These are phyloP conservation scores for Echinops telfairi DNA, from an alignment of 2,113 vertebrate genomes.

Conservation along the genomic window DNA sequence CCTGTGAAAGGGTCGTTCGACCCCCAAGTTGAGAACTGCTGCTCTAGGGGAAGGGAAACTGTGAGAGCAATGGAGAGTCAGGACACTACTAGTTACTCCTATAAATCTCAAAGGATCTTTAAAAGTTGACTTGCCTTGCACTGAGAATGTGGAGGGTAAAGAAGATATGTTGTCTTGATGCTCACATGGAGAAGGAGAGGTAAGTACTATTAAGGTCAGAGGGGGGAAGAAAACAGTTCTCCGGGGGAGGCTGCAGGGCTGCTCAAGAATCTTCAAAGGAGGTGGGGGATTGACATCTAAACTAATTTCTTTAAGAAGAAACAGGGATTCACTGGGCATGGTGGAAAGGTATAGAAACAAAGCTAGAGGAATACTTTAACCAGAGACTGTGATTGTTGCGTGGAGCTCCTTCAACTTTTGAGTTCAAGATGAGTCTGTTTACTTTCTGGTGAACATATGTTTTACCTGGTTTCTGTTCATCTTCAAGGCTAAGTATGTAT, in stretches of 20 bases:
- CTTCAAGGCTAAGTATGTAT: neutral
- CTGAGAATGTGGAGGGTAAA: neutral
- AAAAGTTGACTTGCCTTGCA: neutral
- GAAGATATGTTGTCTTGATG: neutral
- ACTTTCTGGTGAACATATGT: neutral
- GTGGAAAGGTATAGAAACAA: neutral
- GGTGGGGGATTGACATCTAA: neutral
- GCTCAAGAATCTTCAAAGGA: neutral
- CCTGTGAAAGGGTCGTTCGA: too few relatives aligned
- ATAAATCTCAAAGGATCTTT: slow-evolving; percentile 8
- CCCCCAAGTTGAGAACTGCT: too few relatives aligned
- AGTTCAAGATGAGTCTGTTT: neutral
- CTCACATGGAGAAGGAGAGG: neutral
- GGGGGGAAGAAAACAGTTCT: neutral
- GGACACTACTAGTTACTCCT: neutral
- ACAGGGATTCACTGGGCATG: neutral
- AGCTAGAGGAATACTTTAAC: neutral
- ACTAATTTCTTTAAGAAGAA: neutral
- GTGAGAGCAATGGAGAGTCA: neutral
- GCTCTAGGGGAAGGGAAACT: neutral
- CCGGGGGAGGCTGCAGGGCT: neutral
- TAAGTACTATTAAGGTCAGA: neutral
- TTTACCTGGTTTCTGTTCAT: neutral
- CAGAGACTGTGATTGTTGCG: neutral
- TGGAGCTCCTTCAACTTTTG: neutral